phyloP scores from a whole-genome alignment of 2,113 vertebrate genomes.

The Apaloderma vittatum region DNA sequence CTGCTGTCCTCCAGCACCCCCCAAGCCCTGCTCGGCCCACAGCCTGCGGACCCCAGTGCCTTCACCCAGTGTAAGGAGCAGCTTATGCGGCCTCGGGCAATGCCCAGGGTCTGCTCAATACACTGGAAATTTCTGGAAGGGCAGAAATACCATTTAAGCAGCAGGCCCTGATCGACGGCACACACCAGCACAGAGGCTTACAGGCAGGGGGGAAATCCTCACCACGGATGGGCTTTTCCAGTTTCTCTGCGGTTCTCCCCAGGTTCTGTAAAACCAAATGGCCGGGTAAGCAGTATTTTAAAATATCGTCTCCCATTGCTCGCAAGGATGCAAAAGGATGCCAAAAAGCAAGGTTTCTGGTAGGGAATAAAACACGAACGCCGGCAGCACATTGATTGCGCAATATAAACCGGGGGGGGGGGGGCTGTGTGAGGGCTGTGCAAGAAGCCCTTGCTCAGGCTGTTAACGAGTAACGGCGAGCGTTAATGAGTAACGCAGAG shows the following conservation, averaged over 20 bases:
- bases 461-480: not conserved
- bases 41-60: accelerated
- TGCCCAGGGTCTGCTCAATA: not conserved
- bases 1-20: not conserved
- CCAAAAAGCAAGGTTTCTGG: not conserved
- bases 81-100: not conserved
- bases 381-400: not conserved
- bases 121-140: not conserved
- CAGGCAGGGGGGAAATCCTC: accelerated
- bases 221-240: not conserved
- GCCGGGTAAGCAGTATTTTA: not conserved
- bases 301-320: accelerated
- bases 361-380: not conserved
- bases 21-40: accelerated
- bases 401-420: not conserved
- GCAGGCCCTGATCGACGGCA: not conserved
- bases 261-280: not conserved
- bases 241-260: not conserved
- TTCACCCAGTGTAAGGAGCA: not conserved
- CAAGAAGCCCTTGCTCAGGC: not conserved
- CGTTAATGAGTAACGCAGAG: not conserved
- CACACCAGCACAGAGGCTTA: accelerated
- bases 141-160: accelerated
- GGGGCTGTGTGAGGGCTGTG: not conserved
- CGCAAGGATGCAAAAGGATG: not conserved